Base-by-base conservation (phyloP, 1,140 invertebrate species). In the Teleogryllus occipitalis region DNA sequence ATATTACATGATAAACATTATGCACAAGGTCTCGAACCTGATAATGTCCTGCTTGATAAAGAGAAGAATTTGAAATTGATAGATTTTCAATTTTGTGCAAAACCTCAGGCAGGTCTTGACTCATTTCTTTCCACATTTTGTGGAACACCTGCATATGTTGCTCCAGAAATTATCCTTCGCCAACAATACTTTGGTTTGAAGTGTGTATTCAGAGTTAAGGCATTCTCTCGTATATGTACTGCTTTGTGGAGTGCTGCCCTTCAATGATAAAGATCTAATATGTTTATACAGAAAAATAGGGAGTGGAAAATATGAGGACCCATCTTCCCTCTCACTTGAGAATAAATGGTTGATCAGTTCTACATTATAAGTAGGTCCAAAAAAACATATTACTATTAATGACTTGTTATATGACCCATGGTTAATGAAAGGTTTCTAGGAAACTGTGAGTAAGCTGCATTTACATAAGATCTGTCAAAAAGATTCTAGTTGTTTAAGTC, bases 31-130 rank as follows among this genome's bases (percentile, higher is more conserved):
- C 86, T 96, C 21, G 96, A 96, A 87, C 94, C 95, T 22, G 94
- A 96, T 88, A 96, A 97, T 86, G 89, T 97, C 76, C 85, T 97
- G 46, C 84, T 97, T 77, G 93, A 96, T 83, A 91, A 90, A 83
- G 89, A 94, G 77, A 90, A 95, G 81, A 92, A 93, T 83, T 86
- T 97, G 27, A 96, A 96, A 85, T 85, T 97, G 74, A 97, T 97
- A 82, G 96, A 97, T 86, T 97, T 97, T 90, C 95, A 95, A 49
- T 86, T 97, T 10, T 96, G 95, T 88, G 94, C 95, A 3, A 93
- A 93, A 84, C 94, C 94, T 15, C 88, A 87, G 83, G 92, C 90
- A 82, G 92, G 92, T 22, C 90, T 94, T 87, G 87, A 90, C 74
- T 85, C 88, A 72, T 88, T 89, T 81, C 85, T 96, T 73, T 89